Conservation (phyloP, 1,140 invertebrate species). For the Hermetia illucens region DNA sequence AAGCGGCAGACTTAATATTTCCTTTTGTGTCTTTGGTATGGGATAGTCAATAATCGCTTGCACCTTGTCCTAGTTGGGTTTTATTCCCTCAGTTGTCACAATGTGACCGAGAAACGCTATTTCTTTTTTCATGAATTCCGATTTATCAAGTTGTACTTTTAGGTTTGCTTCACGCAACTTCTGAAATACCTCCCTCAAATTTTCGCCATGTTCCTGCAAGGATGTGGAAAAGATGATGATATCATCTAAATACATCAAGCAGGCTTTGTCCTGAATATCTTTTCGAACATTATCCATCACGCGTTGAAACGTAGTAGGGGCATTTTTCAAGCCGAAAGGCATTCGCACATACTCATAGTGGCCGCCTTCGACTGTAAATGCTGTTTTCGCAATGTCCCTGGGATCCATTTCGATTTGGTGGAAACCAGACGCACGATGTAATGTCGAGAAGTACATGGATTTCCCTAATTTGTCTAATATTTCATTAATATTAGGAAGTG, state of each 20-base stretch:
- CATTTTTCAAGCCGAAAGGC: slow-evolving; percentile 26
- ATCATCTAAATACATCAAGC: slow-evolving; percentile 21
- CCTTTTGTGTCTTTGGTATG: slow-evolving; percentile 10
- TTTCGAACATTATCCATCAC: slow-evolving; percentile 26
- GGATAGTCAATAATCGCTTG: slow-evolving; percentile 11
- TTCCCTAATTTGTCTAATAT: slow-evolving; percentile 2
- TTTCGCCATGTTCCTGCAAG: slow-evolving; percentile 15
- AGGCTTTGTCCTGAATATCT: slow-evolving; percentile 12
- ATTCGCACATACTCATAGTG: slow-evolving; percentile 10
- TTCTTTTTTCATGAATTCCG: slow-evolving; percentile 14
- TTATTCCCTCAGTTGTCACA: neutral
- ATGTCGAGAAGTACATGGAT: slow-evolving; percentile 1
- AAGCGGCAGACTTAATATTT: too few species aligned
- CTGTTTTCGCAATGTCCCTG: slow-evolving; percentile 1
- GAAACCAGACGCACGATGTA: slow-evolving; percentile 23
- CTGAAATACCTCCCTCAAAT: slow-evolving; percentile 22
- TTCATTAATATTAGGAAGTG: slow-evolving; percentile 1
- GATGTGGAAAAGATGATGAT: slow-evolving; percentile 14
- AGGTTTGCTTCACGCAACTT: slow-evolving; percentile 13
- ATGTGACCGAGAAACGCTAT: slow-evolving; percentile 19
- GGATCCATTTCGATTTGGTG: slow-evolving; percentile 10
- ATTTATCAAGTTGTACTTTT: slow-evolving; percentile 14
- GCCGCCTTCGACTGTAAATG: neutral
- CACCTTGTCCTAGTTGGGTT: slow-evolving; percentile 10
- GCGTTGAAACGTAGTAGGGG: slow-evolving; percentile 28